Evolutionary conservation across 2,888 invertebrate species (phyloP), one percentile per base, ranked within the genome.

Genomic region (Scelioninae gen. 2): DNA sequence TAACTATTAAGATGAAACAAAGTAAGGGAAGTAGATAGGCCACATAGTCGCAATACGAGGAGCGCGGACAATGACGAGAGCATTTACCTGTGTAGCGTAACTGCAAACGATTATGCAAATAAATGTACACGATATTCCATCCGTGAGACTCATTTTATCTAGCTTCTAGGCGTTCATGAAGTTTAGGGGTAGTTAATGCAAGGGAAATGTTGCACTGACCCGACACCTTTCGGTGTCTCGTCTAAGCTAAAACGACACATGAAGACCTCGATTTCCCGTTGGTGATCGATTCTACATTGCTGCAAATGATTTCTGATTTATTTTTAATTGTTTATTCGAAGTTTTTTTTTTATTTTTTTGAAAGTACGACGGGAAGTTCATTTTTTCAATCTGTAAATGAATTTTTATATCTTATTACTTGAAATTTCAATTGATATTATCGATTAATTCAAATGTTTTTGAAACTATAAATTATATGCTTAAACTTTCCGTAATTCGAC

Each of bases 91-190:
- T 60, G 52, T 68, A 68, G 60, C 60, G 28, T 39, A 35, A 48
- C 7, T 31, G 9, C 11, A 37, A 18, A 65, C 37, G 31, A 53
- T 60, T 68, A 53, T 60, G 11, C 43, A 61, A 61, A 53, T 61
- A 53, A 69, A 60, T 68, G 69, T 69, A 31, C 46, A 69, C 69
- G 33, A 61, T 69, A 69, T 69, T 61, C 60, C 53, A 69, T 61
- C 53, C 39, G 52, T 60, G 31, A 37, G 45, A 68, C 41, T 61
- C 39, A 46, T 45, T 61, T 69, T 52, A 69, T 53, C 28, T 69
- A 69, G 61, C 46, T 60, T 53, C 31, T 69, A 69, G 60, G 55
- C 10, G 19, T 48, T 45, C 48, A 69, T 19, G 22, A 43, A 31
- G 6, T 41, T n/a, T 22, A 22, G 22, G 22, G 22, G 22, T 22